phyloP scores from a whole-genome alignment of 2,797 vertebrate species.

The Mustela erminea region DNA sequence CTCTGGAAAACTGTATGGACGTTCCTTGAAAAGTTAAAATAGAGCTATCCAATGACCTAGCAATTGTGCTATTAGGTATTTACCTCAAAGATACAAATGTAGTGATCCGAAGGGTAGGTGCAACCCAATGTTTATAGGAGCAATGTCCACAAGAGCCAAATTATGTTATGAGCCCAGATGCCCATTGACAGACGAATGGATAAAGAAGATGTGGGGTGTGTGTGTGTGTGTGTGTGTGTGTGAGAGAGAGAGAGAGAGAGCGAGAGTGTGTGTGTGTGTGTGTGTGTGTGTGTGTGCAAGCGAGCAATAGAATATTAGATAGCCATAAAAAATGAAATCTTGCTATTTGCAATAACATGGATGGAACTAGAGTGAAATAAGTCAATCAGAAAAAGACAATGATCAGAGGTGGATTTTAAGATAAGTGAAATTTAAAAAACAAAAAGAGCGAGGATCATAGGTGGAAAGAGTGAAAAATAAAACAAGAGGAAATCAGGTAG shows the following conservation, averaged over 20 bases:
- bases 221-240: neutral
- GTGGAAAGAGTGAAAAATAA: neutral
- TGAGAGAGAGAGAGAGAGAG: too few relatives aligned
- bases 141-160: neutral
- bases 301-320: neutral
- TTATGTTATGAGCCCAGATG: too few relatives aligned
- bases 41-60: neutral
- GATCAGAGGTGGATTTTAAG: neutral
- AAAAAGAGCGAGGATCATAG: neutral
- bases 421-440: neutral
- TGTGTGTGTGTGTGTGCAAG: neutral
- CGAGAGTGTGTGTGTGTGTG: neutral
- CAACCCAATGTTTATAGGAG: neutral
- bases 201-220: neutral
- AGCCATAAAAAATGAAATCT: neutral
- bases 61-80: neutral
- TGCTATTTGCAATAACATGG: neutral
- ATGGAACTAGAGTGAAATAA: neutral
- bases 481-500: neutral
- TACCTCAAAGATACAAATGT: neutral
- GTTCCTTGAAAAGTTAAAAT: neutral
- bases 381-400: neutral
- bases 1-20: neutral
- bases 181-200: neutral
- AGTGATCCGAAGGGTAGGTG: neutral